Evolutionary conservation across 2,113 vertebrate species (phyloP), one percentile per base, ranked within the genome.

Genomic region (Podocnemis expansa): DNA sequence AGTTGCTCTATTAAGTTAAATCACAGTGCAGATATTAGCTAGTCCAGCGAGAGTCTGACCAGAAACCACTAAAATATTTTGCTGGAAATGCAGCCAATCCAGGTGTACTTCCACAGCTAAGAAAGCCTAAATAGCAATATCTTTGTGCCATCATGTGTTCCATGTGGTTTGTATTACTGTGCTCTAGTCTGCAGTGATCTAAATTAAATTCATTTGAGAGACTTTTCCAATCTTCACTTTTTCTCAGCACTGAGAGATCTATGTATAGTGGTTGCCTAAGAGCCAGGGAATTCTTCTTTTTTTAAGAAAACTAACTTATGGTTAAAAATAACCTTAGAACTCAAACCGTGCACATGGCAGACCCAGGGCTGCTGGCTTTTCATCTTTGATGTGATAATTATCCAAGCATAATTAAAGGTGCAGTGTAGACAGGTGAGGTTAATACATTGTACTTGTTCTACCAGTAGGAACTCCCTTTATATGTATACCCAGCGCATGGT

Each of bases 41-140:
- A 34, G 92, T 83, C 9, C 29, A 55, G 10, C 21, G 43, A 25
- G 41, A 88, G 4, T 11, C 31, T 95, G 80, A 89, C 27, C 21
- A 92, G 41, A 93, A 95, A 93, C 25, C 83, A 52, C 16, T 67
- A 34, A 83, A 43, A 5, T 75, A 58, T 88, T 90, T 95, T 87
- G 25, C 31, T 86, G 10, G 43, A 94, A 93, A 95, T 58, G 7
- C 9, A 92, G 4, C 2, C 43, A 89, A 13, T 1, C 2, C 78
- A 31, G 85, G 81, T 58, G 10, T 43, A 87, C 86, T 81, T 75
- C 34, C 51, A 29, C 58, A 75, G 13, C 38, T 94, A 49, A 63
- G 85, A 58, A 95, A 82, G 1, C 3, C 43, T 0, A 0, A 1
- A 56, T 78, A 90, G 17, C 25, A 70, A 87, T 11, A 4, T 92